Conservation (phyloP, 2,888 invertebrate genomes). For the Hoplodrina ambigua region DNA sequence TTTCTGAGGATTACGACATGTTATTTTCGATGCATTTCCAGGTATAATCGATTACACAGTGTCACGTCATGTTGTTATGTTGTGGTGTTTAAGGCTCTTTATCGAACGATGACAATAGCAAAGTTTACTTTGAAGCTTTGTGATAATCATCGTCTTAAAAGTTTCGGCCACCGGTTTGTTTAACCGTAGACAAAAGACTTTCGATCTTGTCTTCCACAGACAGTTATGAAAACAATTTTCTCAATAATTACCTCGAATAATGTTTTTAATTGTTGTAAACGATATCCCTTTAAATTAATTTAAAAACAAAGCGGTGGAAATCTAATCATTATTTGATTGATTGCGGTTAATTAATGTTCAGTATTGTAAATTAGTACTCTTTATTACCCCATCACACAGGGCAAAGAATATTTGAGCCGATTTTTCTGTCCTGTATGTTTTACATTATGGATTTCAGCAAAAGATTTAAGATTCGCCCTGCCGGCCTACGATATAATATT, state of each 20-base stretch:
- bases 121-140: background rate
- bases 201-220: background rate
- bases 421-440: too few relatives aligned
- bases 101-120: too few relatives aligned
- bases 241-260: background rate
- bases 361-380: too few relatives aligned
- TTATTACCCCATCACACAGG: too few relatives aligned
- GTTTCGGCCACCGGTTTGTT: background rate
- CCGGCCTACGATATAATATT: too few relatives aligned
- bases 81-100: background rate
- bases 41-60: constrained; percentile 14
- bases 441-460: too few relatives aligned
- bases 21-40: constrained; percentile 35
- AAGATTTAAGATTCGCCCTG: too few relatives aligned
- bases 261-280: background rate
- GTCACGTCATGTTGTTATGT: background rate
- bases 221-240: background rate
- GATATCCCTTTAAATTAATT: background rate
- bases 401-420: too few relatives aligned
- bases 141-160: background rate
- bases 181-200: background rate
- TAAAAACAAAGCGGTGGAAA: background rate
- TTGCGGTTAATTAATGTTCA: too few relatives aligned
- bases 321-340: background rate
- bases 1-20: constrained; percentile 31